Base-by-base conservation (phyloP, 1,140 invertebrate species). In the Euura saliciscinereae region DNA sequence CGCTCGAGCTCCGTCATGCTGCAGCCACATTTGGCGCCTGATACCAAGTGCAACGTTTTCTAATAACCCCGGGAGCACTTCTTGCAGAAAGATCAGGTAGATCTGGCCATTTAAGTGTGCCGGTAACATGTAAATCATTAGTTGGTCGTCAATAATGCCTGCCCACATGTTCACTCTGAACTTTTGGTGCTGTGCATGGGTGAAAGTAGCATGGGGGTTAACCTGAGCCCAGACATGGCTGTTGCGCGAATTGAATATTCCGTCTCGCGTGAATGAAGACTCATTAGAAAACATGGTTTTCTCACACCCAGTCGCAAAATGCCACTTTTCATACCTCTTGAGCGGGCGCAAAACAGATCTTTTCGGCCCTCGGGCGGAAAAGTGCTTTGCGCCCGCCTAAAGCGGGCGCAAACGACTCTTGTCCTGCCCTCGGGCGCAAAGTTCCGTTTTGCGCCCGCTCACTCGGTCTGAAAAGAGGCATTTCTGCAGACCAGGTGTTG, bases 1-100 rank as follows among this genome's bases (percentile, higher is more conserved):
- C 66, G 73, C 76, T 69, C 75, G 75, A 74, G 78, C 79, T 13
- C 80, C 76, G 67, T 81, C 81, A 70, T 84, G 79, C 72, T 82
- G 80, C n/a, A n/a, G n/a, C 46, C 46, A 51, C 46, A 51, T 51
- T 51, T 51, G 46, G 46, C 46, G 46, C 46, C 11, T 51, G 46
- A 2, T 51, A 51, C 46, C 46, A 51, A 51, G 46, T 51, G 46
- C 46, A 51, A 51, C 46, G 11, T 51, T 51, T 11, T 51, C 46
- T 11, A 51, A 51, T 6, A 51, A 51, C 11, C 11, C 46, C 46
- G 46, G 46, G 6, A 51, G 46, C 6, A 51, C 46, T 51, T 51
- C 46, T 51, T 51, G 6, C 46, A 51, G 46, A 51, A 6, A 11
- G 11, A 51, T 51, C 11, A 51, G 46, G 46, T 51, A 51, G 1